A percentile compares a stretch with the other conserved stretches of the same genome.
phyloP scores from a whole-genome alignment of 2,888 invertebrate species.

The Ormyrus nitidulus region DNA sequence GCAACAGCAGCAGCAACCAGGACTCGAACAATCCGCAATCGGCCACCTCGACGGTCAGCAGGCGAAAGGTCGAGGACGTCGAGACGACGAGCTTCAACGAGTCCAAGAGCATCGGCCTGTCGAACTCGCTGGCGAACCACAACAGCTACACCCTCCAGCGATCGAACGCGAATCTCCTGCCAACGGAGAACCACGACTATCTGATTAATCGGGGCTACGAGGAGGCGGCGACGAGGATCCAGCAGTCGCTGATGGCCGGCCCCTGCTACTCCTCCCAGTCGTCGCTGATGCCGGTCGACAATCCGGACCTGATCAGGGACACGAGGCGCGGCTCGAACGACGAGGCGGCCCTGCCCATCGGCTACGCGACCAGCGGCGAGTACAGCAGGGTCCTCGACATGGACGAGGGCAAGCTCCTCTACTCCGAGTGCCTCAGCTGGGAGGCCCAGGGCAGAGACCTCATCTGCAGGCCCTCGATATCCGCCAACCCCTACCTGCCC shows the following conservation, averaged over 20 bases:
- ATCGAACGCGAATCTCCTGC: conserved; percentile 51
- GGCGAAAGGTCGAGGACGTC: conserved; percentile 66
- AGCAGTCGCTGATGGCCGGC: conserved; percentile 73
- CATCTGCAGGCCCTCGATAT: conserved; percentile 34
- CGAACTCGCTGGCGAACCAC: conserved; percentile 60
- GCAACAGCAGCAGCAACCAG: conserved; percentile 44
- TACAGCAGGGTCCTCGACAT: conserved; percentile 52
- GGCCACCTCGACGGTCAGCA: conserved; percentile 59
- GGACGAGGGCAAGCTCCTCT: conserved; percentile 58
- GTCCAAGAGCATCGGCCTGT: neutral
- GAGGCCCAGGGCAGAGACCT: conserved; percentile 28
- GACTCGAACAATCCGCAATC: conserved; percentile 59
- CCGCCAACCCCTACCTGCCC: conserved; percentile 83
- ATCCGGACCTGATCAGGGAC: conserved; percentile 91
- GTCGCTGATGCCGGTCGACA: conserved; percentile 84
- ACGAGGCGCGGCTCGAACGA: conserved; percentile 76
- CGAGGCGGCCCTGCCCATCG: conserved; percentile 63
- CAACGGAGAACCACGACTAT: conserved; percentile 75
- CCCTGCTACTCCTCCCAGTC: conserved; percentile 83
- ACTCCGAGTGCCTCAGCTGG: conserved; percentile 52
- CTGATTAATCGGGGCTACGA: conserved; percentile 74
- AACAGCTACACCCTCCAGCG: conserved; percentile 38
- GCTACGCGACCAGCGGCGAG: conserved; percentile 49
- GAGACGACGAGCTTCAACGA: conserved; percentile 52
- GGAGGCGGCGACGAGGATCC: conserved; percentile 81